Conservation (phyloP, 2,113 vertebrate species). For the Ploceus nigricollis region DNA sequence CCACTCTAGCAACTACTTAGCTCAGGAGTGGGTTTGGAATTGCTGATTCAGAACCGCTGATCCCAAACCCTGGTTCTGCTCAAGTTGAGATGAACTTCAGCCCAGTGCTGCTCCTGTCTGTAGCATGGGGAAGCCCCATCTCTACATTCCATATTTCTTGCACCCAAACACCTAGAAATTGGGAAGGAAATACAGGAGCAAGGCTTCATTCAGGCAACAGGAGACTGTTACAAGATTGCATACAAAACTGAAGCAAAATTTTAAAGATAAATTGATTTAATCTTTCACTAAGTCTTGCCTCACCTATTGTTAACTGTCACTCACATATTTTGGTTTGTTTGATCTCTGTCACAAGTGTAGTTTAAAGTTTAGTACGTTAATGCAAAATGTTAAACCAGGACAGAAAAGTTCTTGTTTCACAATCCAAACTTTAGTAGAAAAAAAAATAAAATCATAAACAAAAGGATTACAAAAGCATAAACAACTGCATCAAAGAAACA, state of each 20-base stretch:
- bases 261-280: not conserved
- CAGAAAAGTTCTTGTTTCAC: not conserved
- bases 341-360: not conserved
- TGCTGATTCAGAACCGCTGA: not conserved
- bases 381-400: not conserved
- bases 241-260: not conserved
- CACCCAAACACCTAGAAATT: accelerated
- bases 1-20: not conserved
- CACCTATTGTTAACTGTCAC: not conserved
- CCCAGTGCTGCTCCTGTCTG: no score
- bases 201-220: not conserved
- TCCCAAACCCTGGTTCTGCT: not conserved
- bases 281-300: not conserved
- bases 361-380: not conserved
- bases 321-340: not conserved
- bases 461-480: not conserved
- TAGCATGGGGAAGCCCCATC: not conserved
- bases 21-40: not conserved
- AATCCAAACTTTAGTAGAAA: not conserved
- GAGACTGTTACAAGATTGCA: not conserved
- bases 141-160: not conserved
- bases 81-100: not conserved
- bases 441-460: not conserved
- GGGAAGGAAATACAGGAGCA: not conserved
- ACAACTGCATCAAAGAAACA: not conserved